Evolutionary conservation across 2,888 invertebrate species (phyloP).

Genomic region (Ceriagrion tenellum): DNA sequence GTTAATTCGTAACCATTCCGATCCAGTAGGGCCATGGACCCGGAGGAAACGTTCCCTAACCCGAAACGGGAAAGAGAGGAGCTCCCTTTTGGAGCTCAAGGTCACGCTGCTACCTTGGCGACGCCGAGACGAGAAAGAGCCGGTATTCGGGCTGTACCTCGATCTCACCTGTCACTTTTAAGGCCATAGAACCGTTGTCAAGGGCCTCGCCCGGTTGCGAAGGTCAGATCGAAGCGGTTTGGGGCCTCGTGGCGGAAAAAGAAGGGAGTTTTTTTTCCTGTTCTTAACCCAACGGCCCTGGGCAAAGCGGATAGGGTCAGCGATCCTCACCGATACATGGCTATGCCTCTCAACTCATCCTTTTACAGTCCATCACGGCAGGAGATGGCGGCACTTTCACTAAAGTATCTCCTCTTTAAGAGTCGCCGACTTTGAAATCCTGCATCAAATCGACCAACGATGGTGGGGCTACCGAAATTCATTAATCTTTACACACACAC

Average conservation of each 20-base stretch:
- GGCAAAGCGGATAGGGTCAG: neutral
- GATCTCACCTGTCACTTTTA: neutral
- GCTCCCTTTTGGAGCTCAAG: neutral
- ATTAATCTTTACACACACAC: no score
- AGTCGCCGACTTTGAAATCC: neutral
- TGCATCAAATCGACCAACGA: no score
- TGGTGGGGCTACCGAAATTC: no score
- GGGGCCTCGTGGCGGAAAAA: neutral
- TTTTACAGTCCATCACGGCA: neutral
- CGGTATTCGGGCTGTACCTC: neutral
- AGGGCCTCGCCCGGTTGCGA: neutral
- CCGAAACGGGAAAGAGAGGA: neutral
- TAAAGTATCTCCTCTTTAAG: neutral
- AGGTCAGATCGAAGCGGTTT: neutral
- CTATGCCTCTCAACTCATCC: neutral
- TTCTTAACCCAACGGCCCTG: neutral
- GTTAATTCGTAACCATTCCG: neutral
- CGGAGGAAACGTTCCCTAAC: neutral
- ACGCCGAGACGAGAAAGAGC: neutral
- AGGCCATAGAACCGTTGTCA: neutral
- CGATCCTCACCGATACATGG: neutral
- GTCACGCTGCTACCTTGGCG: neutral
- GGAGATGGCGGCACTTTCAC: neutral
- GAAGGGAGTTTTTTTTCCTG: neutral
- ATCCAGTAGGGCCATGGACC: neutral